A percentile compares a stretch with the other conserved stretches of the same genome.
Evolutionary conservation across 2,113 vertebrate species (phyloP).

Genomic region (Spea bombifrons): DNA sequence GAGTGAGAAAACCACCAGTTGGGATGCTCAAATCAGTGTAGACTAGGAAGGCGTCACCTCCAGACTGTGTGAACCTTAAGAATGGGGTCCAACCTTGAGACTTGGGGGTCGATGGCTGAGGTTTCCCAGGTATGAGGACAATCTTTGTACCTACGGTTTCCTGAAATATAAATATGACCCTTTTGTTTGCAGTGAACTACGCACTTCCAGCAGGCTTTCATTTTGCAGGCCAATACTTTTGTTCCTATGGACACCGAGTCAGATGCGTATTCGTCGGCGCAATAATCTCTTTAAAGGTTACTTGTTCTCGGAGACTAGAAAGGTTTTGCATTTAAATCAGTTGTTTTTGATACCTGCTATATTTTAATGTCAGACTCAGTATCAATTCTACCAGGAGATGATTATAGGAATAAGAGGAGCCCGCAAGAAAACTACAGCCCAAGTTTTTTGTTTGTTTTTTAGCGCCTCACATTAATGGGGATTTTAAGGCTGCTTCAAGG

Average conservation of each 20-base stretch:
- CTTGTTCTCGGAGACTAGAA: neutral
- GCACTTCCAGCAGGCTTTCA: neutral
- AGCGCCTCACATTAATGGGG: neutral
- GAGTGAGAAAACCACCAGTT: too few species aligned
- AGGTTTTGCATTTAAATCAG: neutral
- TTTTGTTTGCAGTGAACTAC: neutral
- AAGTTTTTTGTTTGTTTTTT: neutral
- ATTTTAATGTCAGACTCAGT: neutral
- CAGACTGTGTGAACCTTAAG: too few species aligned
- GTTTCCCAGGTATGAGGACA: too few species aligned
- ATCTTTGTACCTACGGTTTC: too few species aligned
- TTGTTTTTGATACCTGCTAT: neutral
- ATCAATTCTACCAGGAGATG: neutral
- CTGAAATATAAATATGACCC: too few species aligned
- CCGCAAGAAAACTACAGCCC: neutral
- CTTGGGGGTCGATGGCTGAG: too few species aligned
- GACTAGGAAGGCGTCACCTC: too few species aligned
- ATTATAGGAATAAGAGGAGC: neutral
- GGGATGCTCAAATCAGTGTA: too few species aligned
- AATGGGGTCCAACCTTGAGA: too few species aligned
- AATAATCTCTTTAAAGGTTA: neutral
- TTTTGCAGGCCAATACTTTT: neutral
- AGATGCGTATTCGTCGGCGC: neutral
- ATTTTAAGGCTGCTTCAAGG: neutral
- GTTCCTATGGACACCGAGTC: neutral